phyloP scores from a whole-genome alignment of 2,797 vertebrate genomes.

The Parauchenoglanis ngamensis region DNA sequence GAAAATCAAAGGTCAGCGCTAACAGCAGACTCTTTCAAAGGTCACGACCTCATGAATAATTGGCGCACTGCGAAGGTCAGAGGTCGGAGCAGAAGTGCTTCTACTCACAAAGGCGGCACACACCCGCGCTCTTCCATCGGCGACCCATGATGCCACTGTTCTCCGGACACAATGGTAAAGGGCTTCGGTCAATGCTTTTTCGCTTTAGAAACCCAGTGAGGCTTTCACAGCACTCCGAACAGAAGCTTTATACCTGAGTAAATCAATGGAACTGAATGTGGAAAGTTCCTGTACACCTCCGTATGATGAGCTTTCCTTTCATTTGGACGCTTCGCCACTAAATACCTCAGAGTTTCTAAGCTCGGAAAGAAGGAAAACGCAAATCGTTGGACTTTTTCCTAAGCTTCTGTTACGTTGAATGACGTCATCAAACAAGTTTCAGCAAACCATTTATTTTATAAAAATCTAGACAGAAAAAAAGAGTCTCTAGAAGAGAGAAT shows the following conservation, averaged over 20 bases:
- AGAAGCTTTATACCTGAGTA: conserved; percentile 15
- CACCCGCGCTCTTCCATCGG: conserved; percentile 17
- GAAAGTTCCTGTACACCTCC: neutral
- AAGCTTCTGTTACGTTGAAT: neutral
- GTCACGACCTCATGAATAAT: conserved; percentile 64
- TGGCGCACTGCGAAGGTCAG: conserved; percentile 63
- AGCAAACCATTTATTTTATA: neutral
- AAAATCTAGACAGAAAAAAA: no score
- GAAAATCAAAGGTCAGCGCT: conserved; percentile 40
- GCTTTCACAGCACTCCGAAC: conserved; percentile 12
- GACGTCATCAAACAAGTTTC: neutral
- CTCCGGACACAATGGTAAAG: conserved; percentile 46
- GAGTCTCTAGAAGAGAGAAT: neutral
- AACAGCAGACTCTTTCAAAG: conserved; percentile 49
- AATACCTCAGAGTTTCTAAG: neutral
- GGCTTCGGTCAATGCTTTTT: conserved; percentile 1
- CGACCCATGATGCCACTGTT: conserved; percentile 38
- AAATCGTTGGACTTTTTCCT: neutral
- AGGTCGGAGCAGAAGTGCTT: conserved; percentile 60
- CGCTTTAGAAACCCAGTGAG: conserved; percentile 28
- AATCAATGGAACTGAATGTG: neutral
- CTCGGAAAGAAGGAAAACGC: neutral
- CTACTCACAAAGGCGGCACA: conserved; percentile 57
- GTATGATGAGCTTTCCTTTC: neutral
- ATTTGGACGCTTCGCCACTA: neutral